phyloP scores from a whole-genome alignment of 2,888 invertebrate genomes.

The Plusia festucae region DNA sequence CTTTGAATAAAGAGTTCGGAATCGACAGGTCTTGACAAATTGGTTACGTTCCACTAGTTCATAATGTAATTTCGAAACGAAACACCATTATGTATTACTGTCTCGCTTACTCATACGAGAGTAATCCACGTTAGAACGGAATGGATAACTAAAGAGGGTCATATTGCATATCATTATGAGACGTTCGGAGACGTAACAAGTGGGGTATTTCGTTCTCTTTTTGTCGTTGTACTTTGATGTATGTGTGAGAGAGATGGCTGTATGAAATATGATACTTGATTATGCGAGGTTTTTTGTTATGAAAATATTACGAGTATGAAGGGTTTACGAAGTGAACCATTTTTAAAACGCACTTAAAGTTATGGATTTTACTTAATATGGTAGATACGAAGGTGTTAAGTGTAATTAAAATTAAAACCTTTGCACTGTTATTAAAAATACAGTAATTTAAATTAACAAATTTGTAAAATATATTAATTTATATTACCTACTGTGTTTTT shows the following conservation, averaged over 20 bases:
- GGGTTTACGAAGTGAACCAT: slow-evolving; percentile 54
- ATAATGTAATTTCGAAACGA: slow-evolving; percentile 62
- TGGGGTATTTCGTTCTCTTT: slow-evolving; percentile 64
- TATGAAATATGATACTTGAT: slow-evolving; percentile 68
- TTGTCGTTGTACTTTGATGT: slow-evolving; percentile 34
- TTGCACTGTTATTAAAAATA: neutral
- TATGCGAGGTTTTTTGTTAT: slow-evolving; percentile 64
- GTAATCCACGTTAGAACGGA: slow-evolving; percentile 48
- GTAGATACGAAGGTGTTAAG: slow-evolving; percentile 11
- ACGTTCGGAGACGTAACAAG: slow-evolving; percentile 55
- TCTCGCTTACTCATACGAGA: slow-evolving; percentile 34
- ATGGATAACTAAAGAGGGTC: slow-evolving; percentile 70
- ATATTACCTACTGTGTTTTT: no score
- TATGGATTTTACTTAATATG: slow-evolving; percentile 18
- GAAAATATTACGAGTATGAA: slow-evolving; percentile 64
- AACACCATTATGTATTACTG: slow-evolving; percentile 48
- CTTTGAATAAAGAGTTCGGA: slow-evolving; percentile 45
- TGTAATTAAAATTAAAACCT: neutral
- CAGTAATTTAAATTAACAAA: neutral
- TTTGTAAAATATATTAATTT: no score
- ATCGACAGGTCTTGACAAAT: slow-evolving; percentile 56
- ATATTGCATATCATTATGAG: slow-evolving; percentile 81
- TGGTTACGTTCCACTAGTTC: slow-evolving; percentile 60
- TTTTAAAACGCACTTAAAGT: slow-evolving; percentile 44
- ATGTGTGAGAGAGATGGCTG: slow-evolving; percentile 56